Conservation (phyloP, 2,888 invertebrate genomes). For the Leptopterna dolabrata region DNA sequence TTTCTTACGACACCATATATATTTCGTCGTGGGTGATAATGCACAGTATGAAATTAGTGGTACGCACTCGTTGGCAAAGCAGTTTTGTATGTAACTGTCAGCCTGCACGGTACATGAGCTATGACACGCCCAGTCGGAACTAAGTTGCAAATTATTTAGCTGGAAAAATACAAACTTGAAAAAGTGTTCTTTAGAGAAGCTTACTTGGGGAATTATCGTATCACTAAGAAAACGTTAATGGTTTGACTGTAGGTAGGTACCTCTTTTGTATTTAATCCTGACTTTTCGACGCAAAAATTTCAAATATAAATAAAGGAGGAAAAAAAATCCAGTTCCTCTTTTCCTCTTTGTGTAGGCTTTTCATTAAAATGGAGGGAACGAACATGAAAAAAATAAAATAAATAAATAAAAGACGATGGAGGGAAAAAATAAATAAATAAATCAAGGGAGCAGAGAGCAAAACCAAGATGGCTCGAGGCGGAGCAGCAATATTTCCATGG, state of each 20-base stretch:
- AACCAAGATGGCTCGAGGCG: constrained; percentile 33
- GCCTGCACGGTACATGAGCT: too few species aligned
- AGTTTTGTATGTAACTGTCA: too few species aligned
- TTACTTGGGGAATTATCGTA: too few species aligned
- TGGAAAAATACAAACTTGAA: too few species aligned
- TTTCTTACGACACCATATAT: too few species aligned
- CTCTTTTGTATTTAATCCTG: background rate
- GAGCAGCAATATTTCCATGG: constrained; percentile 36
- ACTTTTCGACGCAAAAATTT: background rate
- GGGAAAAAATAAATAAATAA: constrained; percentile 34
- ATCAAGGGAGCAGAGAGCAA: constrained; percentile 29
- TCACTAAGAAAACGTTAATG: background rate
- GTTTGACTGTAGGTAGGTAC: background rate
- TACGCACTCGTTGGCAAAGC: too few species aligned
- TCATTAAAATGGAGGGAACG: constrained; percentile 8
- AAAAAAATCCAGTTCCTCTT: background rate
- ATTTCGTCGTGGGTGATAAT: too few species aligned
- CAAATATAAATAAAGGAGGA: background rate
- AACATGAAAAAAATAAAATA: constrained; percentile 6
- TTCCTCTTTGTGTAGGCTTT: constrained; percentile 18
- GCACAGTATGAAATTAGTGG: too few species aligned
- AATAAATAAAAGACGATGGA: constrained; percentile 22
- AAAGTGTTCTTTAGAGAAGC: too few species aligned
- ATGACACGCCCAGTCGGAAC: too few species aligned
- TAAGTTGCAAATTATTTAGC: too few species aligned